Percentiles rank a stretch among this genome's conserved stretches.
phyloP scores from a whole-genome alignment of 2,797 vertebrate genomes.

The Danio choprae region DNA sequence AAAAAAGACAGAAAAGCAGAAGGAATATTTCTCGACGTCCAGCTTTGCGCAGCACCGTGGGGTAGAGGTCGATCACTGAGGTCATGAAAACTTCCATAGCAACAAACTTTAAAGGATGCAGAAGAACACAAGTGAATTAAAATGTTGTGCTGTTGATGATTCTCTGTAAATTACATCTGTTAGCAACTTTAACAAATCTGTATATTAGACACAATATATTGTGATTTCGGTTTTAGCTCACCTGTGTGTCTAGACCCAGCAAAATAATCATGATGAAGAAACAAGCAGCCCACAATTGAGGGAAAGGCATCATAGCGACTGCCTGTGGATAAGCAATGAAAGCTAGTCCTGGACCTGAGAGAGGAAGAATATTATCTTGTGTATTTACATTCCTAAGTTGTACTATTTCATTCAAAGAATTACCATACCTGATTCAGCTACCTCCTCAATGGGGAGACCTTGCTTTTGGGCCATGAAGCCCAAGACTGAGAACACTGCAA shows the following conservation, averaged over 20 bases:
- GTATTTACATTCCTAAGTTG: background rate
- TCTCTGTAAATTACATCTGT: background rate
- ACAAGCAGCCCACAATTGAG: too few relatives aligned
- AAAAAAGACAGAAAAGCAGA: conserved; percentile 73
- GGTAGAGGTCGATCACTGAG: conserved; percentile 75
- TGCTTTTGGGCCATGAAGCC: conserved; percentile 83
- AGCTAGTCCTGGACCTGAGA: conserved; percentile 89
- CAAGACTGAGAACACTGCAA: conserved; percentile 47
- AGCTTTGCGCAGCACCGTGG: conserved; percentile 67
- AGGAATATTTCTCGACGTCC: conserved; percentile 72
- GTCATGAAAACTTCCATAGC: conserved; percentile 76
- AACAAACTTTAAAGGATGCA: conserved; percentile 71
- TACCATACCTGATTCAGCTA: conserved; percentile 80
- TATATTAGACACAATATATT: too few relatives aligned
- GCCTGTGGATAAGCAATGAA: too few relatives aligned
- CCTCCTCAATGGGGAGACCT: conserved; percentile 73
- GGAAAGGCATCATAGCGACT: too few relatives aligned
- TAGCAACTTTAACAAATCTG: background rate
- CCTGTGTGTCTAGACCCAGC: conserved; percentile 91
- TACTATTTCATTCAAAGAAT: background rate
- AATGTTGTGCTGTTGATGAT: background rate
- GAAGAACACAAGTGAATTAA: background rate
- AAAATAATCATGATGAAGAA: conserved; percentile 62
- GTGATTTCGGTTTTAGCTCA: conserved; percentile 59
- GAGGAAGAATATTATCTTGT: conserved; percentile 17